phyloP scores from a whole-genome alignment of 2,888 invertebrate species.

The Pandemis cinnamomeana region DNA sequence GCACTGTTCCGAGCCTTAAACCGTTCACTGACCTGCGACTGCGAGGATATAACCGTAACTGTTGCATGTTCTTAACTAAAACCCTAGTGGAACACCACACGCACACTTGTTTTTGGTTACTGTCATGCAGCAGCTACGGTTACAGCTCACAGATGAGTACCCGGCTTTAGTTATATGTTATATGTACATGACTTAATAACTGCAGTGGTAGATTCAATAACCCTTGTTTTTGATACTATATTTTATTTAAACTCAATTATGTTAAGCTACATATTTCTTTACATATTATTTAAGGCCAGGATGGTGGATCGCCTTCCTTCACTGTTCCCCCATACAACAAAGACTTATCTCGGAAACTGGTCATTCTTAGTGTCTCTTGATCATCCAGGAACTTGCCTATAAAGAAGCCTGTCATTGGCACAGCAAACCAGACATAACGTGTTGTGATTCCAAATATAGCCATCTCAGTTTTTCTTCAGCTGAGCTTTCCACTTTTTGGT shows the following conservation, averaged over 20 bases:
- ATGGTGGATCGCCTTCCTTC: conserved; percentile 87
- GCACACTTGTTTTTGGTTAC: too few relatives aligned
- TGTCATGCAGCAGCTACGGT: too few relatives aligned
- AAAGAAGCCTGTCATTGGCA: conserved; percentile 85
- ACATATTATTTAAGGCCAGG: conserved; percentile 86
- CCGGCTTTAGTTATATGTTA: too few relatives aligned
- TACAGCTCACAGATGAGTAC: too few relatives aligned
- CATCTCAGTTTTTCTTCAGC: conserved; percentile 68
- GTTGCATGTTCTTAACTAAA: too few relatives aligned
- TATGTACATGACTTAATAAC: too few relatives aligned
- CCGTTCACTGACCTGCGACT: too few relatives aligned
- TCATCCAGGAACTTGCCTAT: conserved; percentile 87
- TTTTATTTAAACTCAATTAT: conserved; percentile 17
- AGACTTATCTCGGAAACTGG: conserved; percentile 91
- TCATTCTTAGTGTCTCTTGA: conserved; percentile 89
- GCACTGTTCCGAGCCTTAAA: too few relatives aligned
- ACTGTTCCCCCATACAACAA: conserved; percentile 88
- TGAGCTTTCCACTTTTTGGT: conserved; percentile 89
- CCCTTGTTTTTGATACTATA: conserved; percentile 11
- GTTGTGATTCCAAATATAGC: conserved; percentile 84
- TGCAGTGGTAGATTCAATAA: too few relatives aligned
- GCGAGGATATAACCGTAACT: too few relatives aligned
- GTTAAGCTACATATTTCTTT: conserved; percentile 49
- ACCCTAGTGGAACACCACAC: too few relatives aligned
- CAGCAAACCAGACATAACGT: conserved; percentile 74